Conservation (phyloP, 2,113 vertebrate species). For the Melanerpes formicivorus region DNA sequence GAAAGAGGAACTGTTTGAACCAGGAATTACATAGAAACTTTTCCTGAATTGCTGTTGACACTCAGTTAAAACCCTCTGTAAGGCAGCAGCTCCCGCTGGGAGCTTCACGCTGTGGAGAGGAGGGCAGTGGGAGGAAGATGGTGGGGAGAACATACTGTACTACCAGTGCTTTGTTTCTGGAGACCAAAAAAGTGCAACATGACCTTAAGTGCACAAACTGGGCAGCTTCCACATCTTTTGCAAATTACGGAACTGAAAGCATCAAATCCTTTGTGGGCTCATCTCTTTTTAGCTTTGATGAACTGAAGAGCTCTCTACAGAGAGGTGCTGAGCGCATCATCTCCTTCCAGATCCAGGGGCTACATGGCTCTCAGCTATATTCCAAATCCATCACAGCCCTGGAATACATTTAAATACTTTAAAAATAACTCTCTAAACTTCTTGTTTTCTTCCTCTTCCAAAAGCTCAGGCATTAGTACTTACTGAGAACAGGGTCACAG, state of each 20-base stretch:
- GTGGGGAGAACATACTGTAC: not conserved
- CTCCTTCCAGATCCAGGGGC: not conserved
- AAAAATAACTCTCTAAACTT: not conserved
- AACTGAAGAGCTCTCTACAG: not conserved
- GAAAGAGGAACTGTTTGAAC: not conserved
- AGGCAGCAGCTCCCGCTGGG: not conserved
- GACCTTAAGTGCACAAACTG: not conserved
- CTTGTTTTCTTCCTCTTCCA: constrained; percentile 27
- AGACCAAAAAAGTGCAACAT: not conserved
- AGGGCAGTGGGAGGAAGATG: not conserved
- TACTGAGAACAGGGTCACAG: not conserved
- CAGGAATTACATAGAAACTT: not conserved
- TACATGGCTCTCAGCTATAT: not conserved
- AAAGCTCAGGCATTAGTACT: not conserved
- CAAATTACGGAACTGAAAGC: not conserved
- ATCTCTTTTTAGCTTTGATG: not conserved
- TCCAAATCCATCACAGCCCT: not conserved
- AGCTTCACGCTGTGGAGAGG: not conserved
- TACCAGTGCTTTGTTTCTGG: not conserved
- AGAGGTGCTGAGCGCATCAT: not conserved
- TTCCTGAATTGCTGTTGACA: not conserved
- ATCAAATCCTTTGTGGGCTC: not conserved
- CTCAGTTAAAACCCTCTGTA: not conserved
- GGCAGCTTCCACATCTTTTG: not conserved
- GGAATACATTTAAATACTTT: not conserved